Evolutionary conservation across 2,113 vertebrate genomes (phyloP), one percentile per base, ranked within the genome.

Genomic region (Bettongia penicillata): DNA sequence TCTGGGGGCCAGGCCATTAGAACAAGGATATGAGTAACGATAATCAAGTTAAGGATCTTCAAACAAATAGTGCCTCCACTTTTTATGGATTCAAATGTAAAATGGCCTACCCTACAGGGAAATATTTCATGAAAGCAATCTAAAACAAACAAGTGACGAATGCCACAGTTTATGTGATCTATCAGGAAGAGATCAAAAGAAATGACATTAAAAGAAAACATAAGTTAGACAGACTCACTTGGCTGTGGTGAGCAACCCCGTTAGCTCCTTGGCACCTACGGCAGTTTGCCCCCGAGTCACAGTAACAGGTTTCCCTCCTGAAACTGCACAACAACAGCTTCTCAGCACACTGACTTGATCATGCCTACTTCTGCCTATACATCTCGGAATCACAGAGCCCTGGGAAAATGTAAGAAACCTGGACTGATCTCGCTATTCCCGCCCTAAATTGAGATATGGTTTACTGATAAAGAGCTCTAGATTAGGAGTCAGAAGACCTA

Each of bases 181-280:
- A 84, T 84, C 68, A 84, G n/a, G 14, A 43, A 84, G 19, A 84
- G n/a, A 84, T 19, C 16, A 84, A 84, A 84, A 84, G 61, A 84
- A 84, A 84, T 43, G 37, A 43, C 19, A 84, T 84, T 43, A 90
- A 31, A 48, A 55, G 8, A 53, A 51, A 84, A 77, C 8, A 93
- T n/a, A 37, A 89, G 37, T 43, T n/a, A n/a, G 26, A 25, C 0
- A 0, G 89, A 98, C 99, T 98, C 99, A 99, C 99, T 99, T 99
- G 93, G 99, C 98, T 91, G 99, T 95, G 94, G 99, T 98, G 89
- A 99, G 99, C 94, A 99, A 98, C 94, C 99, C 99, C 0, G 99
- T 98, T 24, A 99, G 99, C 96, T 99, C 99, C 98, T 99, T 99
- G 16, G 98, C 95, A 8, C 99, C 98, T 2, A 99, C n/a, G 28